These are phyloP conservation scores for Dicerorhinus sumatrensis DNA, from an alignment of 2,113 vertebrate species.

Conservation along the genomic window DNA sequence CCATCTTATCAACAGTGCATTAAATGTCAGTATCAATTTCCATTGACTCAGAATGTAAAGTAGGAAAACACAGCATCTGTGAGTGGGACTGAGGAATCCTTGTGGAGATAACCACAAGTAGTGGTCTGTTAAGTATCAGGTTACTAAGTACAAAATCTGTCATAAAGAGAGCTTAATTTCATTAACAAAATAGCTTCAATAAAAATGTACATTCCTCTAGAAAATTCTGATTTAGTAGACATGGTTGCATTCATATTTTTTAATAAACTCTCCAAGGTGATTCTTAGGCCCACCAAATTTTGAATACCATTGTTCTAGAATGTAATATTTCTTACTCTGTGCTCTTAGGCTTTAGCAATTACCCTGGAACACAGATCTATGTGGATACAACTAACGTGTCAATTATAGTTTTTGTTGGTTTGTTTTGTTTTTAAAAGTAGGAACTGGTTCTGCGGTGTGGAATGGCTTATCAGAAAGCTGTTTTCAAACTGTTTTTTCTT, in stretches of 20 bases:
- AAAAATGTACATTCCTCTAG: slow-evolving; percentile 1
- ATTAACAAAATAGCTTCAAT: background rate
- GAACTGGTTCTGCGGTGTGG: background rate
- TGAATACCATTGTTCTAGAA: background rate
- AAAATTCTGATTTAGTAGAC: background rate
- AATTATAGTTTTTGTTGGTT: background rate
- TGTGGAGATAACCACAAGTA: background rate
- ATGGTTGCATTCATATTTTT: background rate
- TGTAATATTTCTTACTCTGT: background rate
- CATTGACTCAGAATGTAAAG: slow-evolving; percentile 29
- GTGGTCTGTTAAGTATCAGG: background rate
- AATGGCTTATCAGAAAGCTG: background rate
- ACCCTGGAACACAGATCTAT: background rate
- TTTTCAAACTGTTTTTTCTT: slow-evolving; percentile 8
- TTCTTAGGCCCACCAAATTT: background rate
- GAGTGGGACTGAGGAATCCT: background rate
- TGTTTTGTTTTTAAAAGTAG: background rate
- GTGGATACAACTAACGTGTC: background rate
- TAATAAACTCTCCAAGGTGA: background rate
- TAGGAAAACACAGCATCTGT: background rate
- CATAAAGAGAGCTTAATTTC: background rate
- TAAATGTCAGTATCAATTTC: slow-evolving; percentile 66
- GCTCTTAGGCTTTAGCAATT: background rate
- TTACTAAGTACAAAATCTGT: slow-evolving; percentile 9
- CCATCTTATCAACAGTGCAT: slow-evolving; percentile 53